Base-by-base conservation (phyloP, 92 coral and sea anemone genomes). In the Palythoa grandis region DNA sequence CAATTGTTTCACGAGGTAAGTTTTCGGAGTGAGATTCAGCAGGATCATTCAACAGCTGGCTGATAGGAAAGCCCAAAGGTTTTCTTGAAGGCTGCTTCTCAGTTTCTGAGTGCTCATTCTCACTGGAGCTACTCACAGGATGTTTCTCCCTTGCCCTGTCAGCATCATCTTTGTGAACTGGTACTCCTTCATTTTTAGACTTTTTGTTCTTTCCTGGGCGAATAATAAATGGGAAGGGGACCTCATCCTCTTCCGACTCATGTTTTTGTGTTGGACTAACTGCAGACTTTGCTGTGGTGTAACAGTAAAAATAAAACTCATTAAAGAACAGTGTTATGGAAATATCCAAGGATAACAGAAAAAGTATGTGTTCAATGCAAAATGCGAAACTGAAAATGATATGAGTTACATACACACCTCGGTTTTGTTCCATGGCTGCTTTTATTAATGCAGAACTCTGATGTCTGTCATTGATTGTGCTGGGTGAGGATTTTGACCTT, bases 151-250 rank as follows among this genome's bases (percentile, higher is more conserved):
- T 66, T 19, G 40, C n/a, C 22, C 23, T 65, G 22, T 65, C 85
- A 20, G 58, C 22, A 20, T 47, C 52, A 40, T 80, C 85, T 40
- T 58, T 48, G 61, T 23, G 40, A 29, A 69, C 74, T 69, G 63
- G 24, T n/a, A 4, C 47, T 3, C 72, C 60, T 13, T 80, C 60
- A 4, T 47, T 56, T 29, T 67, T 74, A 0, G 72, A 7, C 19
- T 50, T 80, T 60, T 80, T 65, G 57, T 80, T 80, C 85, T 80
- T 58, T 19, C 85, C 85, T 47, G 85, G 37, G 43, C 85, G 85
- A 63, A 80, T 80, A 20, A 80, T 80, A 52, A 80, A 80, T 4
- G 85, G 85, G 39, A 80, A 80, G 0, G 85, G 85, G 0, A 66
- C 65, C 52, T 80, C 85, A 0, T 80, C 85, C 58, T 80, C 85